Conservation (phyloP, 2,888 invertebrate genomes). For the Sabatieria punctata region DNA sequence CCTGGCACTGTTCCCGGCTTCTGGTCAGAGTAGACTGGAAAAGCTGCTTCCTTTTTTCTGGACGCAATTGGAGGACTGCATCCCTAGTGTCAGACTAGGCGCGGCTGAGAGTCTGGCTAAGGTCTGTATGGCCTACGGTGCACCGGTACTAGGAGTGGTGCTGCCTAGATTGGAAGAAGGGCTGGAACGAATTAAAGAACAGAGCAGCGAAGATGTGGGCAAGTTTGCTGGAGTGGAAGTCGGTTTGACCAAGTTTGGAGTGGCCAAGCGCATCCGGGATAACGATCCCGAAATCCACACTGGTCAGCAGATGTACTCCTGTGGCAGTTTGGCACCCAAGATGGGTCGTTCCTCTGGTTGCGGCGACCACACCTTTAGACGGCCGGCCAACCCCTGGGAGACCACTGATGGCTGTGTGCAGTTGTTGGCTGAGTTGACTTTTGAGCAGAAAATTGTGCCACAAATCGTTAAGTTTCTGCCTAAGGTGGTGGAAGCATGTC, state of each 20-base stretch:
- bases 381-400: conserved; percentile 42
- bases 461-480: too few relatives aligned
- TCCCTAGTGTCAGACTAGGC: conserved; percentile 42
- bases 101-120: conserved; percentile 40
- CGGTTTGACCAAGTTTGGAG: conserved; percentile 36
- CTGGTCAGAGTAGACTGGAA: conserved; percentile 29
- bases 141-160: neutral
- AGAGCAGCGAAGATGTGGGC: conserved; percentile 28
- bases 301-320: conserved; percentile 40
- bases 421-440: conserved; percentile 37
- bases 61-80: conserved; percentile 32
- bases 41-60: conserved; percentile 35
- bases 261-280: conserved; percentile 36
- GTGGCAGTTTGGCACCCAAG: conserved; percentile 41
- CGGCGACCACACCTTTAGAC: conserved; percentile 36
- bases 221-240: conserved; percentile 31
- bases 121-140: conserved; percentile 34
- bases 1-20: conserved; percentile 39
- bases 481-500: conserved; percentile 34
- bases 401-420: conserved; percentile 40
- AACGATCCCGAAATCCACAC: conserved; percentile 38
- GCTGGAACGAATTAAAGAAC: conserved; percentile 34
- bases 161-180: conserved; percentile 35
- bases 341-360: conserved; percentile 39
- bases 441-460: too few relatives aligned